phyloP scores from a whole-genome alignment of 2,888 invertebrate species.

The Hirudinaria manillensis region DNA sequence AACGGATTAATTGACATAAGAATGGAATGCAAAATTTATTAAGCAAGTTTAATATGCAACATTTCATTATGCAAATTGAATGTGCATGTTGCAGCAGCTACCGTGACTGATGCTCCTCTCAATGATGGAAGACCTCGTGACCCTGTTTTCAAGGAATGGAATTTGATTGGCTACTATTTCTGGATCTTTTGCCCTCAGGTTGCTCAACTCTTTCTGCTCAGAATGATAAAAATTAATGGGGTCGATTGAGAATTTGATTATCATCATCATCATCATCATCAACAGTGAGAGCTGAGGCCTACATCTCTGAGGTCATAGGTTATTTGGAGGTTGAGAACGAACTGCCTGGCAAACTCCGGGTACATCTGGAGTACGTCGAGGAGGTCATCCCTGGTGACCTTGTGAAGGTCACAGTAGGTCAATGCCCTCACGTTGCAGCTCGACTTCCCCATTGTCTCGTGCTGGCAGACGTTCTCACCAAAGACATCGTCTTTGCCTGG shows the following conservation, averaged over 20 bases:
- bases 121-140: constrained; percentile 41
- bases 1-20: neutral
- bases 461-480: constrained; percentile 69
- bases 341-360: constrained; percentile 88
- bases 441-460: constrained; percentile 88
- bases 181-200: constrained; percentile 33
- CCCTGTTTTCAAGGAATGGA: constrained; percentile 40
- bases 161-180: constrained; percentile 34
- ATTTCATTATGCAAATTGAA: neutral
- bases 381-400: constrained; percentile 89
- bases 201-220: constrained; percentile 39
- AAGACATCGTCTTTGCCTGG: constrained; percentile 76
- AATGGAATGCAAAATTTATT: too few relatives aligned
- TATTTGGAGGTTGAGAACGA: constrained; percentile 87
- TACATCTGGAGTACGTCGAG: constrained; percentile 92
- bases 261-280: constrained; percentile 8
- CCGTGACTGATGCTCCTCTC: constrained; percentile 10
- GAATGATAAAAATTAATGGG: neutral
- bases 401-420: constrained; percentile 96
- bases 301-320: constrained; percentile 95
- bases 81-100: neutral
- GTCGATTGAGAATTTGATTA: neutral
- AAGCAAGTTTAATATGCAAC: neutral
- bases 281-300: constrained; percentile 56
- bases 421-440: constrained; percentile 91